Percentiles rank a stretch among this genome's conserved stretches.
phyloP scores from a whole-genome alignment of 2,888 invertebrate species.

The Archaeoteleia sp. region DNA sequence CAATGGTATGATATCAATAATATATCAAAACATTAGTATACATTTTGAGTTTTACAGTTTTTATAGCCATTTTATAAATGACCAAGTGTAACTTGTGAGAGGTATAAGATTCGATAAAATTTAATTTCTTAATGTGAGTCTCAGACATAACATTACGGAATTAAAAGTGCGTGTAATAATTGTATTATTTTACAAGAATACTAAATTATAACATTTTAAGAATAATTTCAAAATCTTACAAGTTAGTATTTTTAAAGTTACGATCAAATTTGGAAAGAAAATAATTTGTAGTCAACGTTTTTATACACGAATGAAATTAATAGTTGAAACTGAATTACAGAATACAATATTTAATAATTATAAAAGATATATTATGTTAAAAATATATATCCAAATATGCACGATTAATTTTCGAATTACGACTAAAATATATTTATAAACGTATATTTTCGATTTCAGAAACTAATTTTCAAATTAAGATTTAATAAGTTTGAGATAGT shows the following conservation, averaged over 20 bases:
- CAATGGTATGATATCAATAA: constrained; percentile 17
- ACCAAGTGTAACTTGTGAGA: constrained; percentile 36
- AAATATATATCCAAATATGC: too few species aligned
- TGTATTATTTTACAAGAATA: constrained; percentile 40
- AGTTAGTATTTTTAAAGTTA: constrained; percentile 20
- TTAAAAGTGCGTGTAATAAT: constrained; percentile 34
- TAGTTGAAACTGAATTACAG: too few species aligned
- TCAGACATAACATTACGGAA: constrained; percentile 13
- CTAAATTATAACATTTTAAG: constrained; percentile 6
- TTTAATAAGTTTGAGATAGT: too few species aligned
- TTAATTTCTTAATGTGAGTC: constrained; percentile 38
- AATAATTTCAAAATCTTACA: constrained; percentile 8
- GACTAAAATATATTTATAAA: too few species aligned
- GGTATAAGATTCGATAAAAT: constrained; percentile 24
- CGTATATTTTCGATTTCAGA: too few species aligned
- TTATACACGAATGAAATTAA: too few species aligned
- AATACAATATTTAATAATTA: too few species aligned
- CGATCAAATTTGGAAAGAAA: too few species aligned
- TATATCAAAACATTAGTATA: constrained; percentile 21
- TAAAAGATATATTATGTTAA: too few species aligned
- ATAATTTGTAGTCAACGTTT: too few species aligned
- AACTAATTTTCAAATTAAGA: too few species aligned
- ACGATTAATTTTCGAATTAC: too few species aligned
- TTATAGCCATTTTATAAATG: constrained; percentile 46
- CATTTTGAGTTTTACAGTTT: constrained; percentile 36